Evolutionary conservation across 2,888 invertebrate genomes (phyloP).

Genomic region (Clanis bilineata): DNA sequence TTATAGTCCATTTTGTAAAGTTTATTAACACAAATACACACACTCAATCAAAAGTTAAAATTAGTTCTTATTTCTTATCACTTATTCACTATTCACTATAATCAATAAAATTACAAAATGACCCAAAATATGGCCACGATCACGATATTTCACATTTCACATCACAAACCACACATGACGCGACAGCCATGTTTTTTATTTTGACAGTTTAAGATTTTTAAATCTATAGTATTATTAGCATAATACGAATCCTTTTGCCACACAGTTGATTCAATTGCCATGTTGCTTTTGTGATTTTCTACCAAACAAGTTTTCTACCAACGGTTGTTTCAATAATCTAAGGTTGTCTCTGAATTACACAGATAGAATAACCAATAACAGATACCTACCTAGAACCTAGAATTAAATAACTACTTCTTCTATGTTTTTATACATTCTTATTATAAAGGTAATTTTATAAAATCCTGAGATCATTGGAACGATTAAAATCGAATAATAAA

Average conservation of each 20-base stretch:
- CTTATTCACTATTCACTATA: neutral
- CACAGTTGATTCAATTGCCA: neutral
- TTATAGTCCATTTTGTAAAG: conserved; percentile 52
- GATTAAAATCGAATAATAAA: too few relatives aligned
- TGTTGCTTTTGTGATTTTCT: neutral
- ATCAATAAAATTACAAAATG: neutral
- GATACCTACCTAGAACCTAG: too few relatives aligned
- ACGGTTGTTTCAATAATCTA: too few relatives aligned
- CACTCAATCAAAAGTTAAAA: neutral
- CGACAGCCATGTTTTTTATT: conserved; percentile 7
- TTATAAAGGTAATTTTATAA: too few relatives aligned
- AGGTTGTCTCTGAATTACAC: too few relatives aligned
- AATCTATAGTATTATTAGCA: neutral
- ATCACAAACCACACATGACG: neutral
- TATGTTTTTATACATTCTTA: too few relatives aligned
- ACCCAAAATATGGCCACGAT: neutral
- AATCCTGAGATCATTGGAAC: too few relatives aligned
- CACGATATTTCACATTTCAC: too few relatives aligned
- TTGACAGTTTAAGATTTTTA: neutral
- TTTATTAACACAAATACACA: conserved; percentile 10
- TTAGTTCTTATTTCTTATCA: neutral
- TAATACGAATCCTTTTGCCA: neutral
- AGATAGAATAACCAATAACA: too few relatives aligned
- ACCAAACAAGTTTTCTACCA: neutral
- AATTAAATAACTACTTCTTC: too few relatives aligned